Base-by-base conservation (phyloP, 1,140 invertebrate species). In the Pinna nobilis region DNA sequence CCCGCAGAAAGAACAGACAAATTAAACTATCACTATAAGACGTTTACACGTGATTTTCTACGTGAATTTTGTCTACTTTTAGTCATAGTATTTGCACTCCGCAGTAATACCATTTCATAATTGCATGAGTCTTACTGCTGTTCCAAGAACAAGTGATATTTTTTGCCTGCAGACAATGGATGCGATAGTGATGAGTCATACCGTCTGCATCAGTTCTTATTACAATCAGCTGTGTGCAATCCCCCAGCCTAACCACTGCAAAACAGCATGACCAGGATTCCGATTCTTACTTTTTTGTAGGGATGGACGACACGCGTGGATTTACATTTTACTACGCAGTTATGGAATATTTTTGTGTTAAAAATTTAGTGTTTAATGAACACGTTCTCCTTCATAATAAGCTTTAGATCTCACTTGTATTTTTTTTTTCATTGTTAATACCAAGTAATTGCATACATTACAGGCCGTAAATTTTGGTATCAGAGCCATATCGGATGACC, bases 361-460 rank as follows among this genome's bases (percentile, higher is more conserved):
- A 0, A 0, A 53, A 30, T 23, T 15, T 63, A 50, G 6, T 28
- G 1, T 9, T 61, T 23, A 60, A 50, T 68, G 66, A 30, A 69
- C 59, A 64, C 69, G 66, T 41, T 47, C 59, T 41, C 69, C 64
- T 30, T 30, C 55, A 44, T 51, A 69, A 55, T 39, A 74, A 7
- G 69, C 64, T 30, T 60, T 74, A 0, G 64, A 28, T 28, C 30
- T 32, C 51, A 74, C 18, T 20, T 57, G 53, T 33, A 20, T 59
- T 28, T 50, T 66, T 11, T 55, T 55, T 2, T 69, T 60, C 47
- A 51, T 69, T 15, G n/a, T 74, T 25, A 74, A 20, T 11, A 74
- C 65, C 44, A 74, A 47, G 50, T 60, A 74, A 57, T 64, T 69
- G 28, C 64, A 75, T 44, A 75, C 41, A 9, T 64, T 60, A 41